Base-by-base conservation (phyloP, 2,797 vertebrate genomes). In the Lacerta bilineata region DNA sequence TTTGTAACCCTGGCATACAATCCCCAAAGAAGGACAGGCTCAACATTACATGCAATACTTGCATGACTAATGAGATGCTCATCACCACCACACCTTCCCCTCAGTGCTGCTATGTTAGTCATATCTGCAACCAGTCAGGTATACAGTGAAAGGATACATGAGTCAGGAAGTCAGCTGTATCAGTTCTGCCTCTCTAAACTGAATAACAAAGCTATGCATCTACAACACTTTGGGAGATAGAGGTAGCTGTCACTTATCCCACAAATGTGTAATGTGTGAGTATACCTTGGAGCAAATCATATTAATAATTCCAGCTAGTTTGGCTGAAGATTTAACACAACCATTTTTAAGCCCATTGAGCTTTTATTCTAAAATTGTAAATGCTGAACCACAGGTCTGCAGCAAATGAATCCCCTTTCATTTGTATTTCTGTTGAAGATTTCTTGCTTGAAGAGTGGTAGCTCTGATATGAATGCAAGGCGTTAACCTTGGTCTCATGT, bases 91-190 rank as follows among this genome's bases (percentile, higher is more conserved):
- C 18, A 46, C 66, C n/a, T 13, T 72, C 15, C 50, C 17, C 25
- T n/a, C 61, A 71, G 61, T 46, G 41, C 23, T 83, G 23, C 71
- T 64, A 9, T 72, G 36, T 82, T 64, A 88, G 68, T 84, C 75
- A 84, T 11, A 0, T 0, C 84, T 27, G 59, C 59, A 46, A 66
- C 2, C 0, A 4, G 0, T 18, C 76, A 46, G 77, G 5, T 64
- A 13, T 68, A 33, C 17, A 39, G 5, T 18, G 39, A 59, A 59
- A 10, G 61, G 20, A 2, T 29, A 69, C 11, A 25, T n/a, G 64
- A 81, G 64, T 78, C 50, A 39, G 66, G 10, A 77, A 71, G 25
- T n/a, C 23, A 43, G 8, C 46, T 39, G 33, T 72, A 17, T 55
- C 46, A 71, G 85, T 59, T 59, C 41, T 23, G 25, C 8, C 78